Evolutionary conservation across 2,113 vertebrate species (phyloP).

Genomic region (Eptatretus burgeri): DNA sequence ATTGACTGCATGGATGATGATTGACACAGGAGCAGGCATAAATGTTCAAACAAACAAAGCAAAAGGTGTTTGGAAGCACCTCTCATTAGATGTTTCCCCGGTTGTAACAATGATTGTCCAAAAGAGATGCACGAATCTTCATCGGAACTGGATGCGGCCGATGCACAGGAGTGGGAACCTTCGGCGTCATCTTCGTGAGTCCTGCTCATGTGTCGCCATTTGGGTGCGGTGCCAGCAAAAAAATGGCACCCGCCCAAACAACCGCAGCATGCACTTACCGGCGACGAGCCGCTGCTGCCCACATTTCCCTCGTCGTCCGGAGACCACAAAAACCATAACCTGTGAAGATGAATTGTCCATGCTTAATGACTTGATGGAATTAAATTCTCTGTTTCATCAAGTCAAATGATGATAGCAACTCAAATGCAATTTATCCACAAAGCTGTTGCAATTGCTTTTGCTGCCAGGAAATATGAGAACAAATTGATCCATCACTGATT

Average conservation of each 20-base stretch:
- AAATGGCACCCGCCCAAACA: slow-evolving; percentile 83
- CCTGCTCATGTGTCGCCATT: slow-evolving; percentile 49
- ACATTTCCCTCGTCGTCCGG: slow-evolving; percentile 45
- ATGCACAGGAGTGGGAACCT: slow-evolving; percentile 57
- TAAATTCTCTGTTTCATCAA: too few species aligned
- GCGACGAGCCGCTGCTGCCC: slow-evolving; percentile 36
- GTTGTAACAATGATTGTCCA: slow-evolving; percentile 64
- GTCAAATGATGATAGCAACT: too few species aligned
- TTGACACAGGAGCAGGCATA: too few species aligned
- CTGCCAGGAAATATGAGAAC: too few species aligned
- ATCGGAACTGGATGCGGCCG: slow-evolving; percentile 43
- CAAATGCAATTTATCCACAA: too few species aligned
- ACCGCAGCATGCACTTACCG: slow-evolving; percentile 43
- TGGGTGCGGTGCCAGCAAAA: slow-evolving; percentile 47
- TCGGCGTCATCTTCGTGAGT: slow-evolving; percentile 27
- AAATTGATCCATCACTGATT: too few species aligned
- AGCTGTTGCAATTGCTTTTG: too few species aligned
- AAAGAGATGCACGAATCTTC: slow-evolving; percentile 63
- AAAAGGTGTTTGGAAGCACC: too few species aligned
- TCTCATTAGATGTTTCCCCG: slow-evolving; percentile 29
- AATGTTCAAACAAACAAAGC: too few species aligned
- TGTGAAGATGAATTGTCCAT: slow-evolving; percentile 15
- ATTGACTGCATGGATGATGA: too few species aligned
- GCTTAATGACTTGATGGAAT: too few species aligned
- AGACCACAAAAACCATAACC: slow-evolving; percentile 89